These are phyloP conservation scores for Drosophila punjabiensis DNA, from an alignment of 1,140 invertebrate genomes.

Conservation along the genomic window DNA sequence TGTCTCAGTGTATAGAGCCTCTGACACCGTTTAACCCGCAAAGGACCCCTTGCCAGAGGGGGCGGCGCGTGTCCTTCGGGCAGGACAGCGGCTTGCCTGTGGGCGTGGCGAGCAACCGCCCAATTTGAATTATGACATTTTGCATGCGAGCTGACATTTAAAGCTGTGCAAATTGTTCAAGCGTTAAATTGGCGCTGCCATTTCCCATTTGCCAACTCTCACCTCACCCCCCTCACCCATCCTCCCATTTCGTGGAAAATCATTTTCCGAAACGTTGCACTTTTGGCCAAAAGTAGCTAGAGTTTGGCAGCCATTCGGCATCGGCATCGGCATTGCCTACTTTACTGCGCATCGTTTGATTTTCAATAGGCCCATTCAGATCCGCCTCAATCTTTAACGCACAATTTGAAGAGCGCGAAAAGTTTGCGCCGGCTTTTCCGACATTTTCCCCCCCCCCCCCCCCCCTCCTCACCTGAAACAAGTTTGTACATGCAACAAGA, in stretches of 20 bases:
- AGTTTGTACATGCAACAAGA: slow-evolving; percentile 74
- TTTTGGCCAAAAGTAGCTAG: slow-evolving; percentile 19
- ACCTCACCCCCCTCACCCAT: neutral
- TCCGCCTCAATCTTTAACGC: slow-evolving; percentile 72
- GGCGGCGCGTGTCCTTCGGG: neutral
- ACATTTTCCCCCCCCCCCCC: neutral
- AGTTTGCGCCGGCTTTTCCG: slow-evolving; percentile 34
- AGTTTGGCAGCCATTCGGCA: slow-evolving; percentile 30
- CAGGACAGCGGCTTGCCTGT: slow-evolving; percentile 5
- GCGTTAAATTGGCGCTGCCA: slow-evolving; percentile 80
- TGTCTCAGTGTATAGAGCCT: neutral
- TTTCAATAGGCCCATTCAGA: slow-evolving; percentile 70
- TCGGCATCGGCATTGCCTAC: slow-evolving; percentile 60
- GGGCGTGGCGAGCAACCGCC: slow-evolving; percentile 10
- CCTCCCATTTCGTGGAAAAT: slow-evolving; percentile 28
- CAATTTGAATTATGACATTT: slow-evolving; percentile 81
- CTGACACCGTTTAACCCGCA: slow-evolving; percentile 20
- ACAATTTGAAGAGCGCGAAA: slow-evolving; percentile 76
- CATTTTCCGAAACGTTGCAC: slow-evolving; percentile 64
- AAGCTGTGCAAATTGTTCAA: slow-evolving; percentile 82
- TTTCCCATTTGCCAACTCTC: slow-evolving; percentile 3
- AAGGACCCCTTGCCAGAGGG: neutral
- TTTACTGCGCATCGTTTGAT: slow-evolving; percentile 73
- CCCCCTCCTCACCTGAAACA: slow-evolving; percentile 25
- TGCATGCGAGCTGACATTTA: slow-evolving; percentile 79